Evolutionary conservation across 2,797 vertebrate species (phyloP), one percentile per base, ranked within the genome.

Genomic region (Myotis myotis): DNA sequence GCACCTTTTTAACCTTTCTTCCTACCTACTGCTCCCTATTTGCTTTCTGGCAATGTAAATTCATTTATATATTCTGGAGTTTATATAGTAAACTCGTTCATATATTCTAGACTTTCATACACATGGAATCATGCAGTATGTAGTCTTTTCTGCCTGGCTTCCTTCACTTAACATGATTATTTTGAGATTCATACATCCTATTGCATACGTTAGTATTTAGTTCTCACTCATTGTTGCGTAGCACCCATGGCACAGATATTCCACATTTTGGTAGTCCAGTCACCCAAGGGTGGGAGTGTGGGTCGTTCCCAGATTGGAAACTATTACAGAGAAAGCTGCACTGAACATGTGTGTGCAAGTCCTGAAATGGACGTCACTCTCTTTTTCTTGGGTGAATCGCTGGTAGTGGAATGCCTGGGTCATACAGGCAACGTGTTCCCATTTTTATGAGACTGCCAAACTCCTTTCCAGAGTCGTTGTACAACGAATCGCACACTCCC

Each of bases 241-340:
- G 25, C 30, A n/a, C 20, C 12, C 41, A 6, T 19, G 12, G 1
- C 53, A 1, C 28, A 44, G 10, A 4, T 41, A 19, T 10, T 25
- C 28, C 38, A 44, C 16, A 22, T 0, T 70, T 49, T 2, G 3
- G 51, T 13, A 23, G 16, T 74, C 19, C 4, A 1, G 2, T 17
- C 49, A 23, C 16, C 23, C 47, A 0, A 0, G 72, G 20, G 16
- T 74, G 33, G 68, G 9, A 7, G 3, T 16, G 5, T 25, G 5
- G 3, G 19, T 12, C 64, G 23, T 41, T 92, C 87, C 88, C 57
- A 70, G 20, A 33, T 19, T 44, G 25, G 44, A 47, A 13, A 3
- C 33, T 8, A 0, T 49, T 33, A 68, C 55, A 49, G 30, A 30
- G 36, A 49, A 88, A 84, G 71, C 57, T 57, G 6, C 44, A 19